Base-by-base conservation (phyloP, 2,888 invertebrate genomes). In the Zhuqinia jingwanae region DNA sequence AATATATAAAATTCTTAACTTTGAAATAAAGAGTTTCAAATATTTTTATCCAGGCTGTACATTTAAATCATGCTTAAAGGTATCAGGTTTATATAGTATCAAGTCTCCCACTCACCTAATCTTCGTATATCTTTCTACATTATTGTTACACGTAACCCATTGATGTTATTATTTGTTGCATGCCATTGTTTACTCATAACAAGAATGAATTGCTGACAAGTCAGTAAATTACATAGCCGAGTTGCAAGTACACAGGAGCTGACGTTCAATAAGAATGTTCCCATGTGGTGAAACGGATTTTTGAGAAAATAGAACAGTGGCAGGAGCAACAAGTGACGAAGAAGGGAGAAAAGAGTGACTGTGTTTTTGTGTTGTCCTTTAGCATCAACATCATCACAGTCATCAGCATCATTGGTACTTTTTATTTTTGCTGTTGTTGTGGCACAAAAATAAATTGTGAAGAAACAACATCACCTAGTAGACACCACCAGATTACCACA, bases 261-360 rank as follows among this genome's bases (percentile, higher is more conserved):
- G 17, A n/a, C 15, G 3, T 45, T 70, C 15, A 6, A 45, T 2
- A 81, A 81, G 58, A 81, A 81, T 81, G 70, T 73, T 73, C 81
- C 45, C 81, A 81, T 73, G 68, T 22, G 81, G 81, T 60, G 73
- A 68, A 68, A 22, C 20, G 42, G 63, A 73, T 42, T 65, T 80
- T 73, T 68, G 15, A 58, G 70, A 70, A 80, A 80, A 80, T 80
- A 58, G 80, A 70, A 36, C 80, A 70, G 56, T 68, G 13, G 65
- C 80, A 80, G 50, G 11, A 68, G 56, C 50, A 63, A 63, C 58
- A 58, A 47, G 47, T 47, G 47, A 13, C 8, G n/a, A 36, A 36
- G 36, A 36, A 36, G n/a, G 15, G 53, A 53, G 17, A 53, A 53
- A 53, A 53, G 53, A 53, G 53, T 53, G 53, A 53, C 53, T 53